phyloP scores from a whole-genome alignment of 2,888 invertebrate species.

The Dione vanillae region DNA sequence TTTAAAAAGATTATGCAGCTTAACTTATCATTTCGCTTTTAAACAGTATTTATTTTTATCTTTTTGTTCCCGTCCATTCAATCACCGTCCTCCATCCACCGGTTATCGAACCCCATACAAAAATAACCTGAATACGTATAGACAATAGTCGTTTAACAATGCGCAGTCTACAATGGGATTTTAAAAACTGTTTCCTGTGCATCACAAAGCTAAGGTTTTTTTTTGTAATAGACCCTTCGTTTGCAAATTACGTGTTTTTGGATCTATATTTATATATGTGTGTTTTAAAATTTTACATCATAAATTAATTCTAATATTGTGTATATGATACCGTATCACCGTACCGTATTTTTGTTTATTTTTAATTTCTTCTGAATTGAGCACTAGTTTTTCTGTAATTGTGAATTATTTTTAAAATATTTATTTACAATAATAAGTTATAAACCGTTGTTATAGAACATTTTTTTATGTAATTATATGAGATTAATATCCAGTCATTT shows the following conservation, averaged over 20 bases:
- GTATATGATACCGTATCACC: no score
- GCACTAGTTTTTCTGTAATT: no score
- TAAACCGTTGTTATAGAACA: no score
- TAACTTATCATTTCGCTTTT: constrained; percentile 9
- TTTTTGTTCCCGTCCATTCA: constrained; percentile 31
- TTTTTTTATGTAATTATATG: no score
- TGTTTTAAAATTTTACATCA: no score
- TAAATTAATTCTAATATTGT: no score
- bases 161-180: constrained; percentile 35
- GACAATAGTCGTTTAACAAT: constrained; percentile 39
- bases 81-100: constrained; percentile 10
- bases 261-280: neutral
- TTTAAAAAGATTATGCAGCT: constrained; percentile 5
- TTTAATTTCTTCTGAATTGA: no score
- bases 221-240: constrained; percentile 21
- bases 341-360: no score
- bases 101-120: constrained; percentile 38
- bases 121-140: constrained; percentile 37
- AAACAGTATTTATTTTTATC: constrained; percentile 24
- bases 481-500: no score
- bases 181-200: constrained; percentile 29
- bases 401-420: no score
- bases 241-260: constrained; percentile 8
- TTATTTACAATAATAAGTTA: no score
- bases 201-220: constrained; percentile 7